Conservation (phyloP, 1,140 invertebrate species). For the Habropoda laboriosa region DNA sequence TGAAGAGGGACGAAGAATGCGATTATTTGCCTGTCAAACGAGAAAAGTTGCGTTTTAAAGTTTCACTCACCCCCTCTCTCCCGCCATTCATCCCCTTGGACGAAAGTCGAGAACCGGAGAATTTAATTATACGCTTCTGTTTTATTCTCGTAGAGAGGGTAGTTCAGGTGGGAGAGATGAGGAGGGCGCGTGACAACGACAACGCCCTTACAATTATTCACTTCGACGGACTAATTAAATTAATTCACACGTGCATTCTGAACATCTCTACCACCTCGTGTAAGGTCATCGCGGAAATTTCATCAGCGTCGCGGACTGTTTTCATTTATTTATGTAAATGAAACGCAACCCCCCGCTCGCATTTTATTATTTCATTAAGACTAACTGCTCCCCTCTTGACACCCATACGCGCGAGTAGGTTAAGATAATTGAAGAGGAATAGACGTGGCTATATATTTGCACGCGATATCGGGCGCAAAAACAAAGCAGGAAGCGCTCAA, state of each 20-base stretch:
- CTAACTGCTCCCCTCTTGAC: not conserved
- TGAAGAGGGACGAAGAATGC: constrained; percentile 2
- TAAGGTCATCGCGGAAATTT: not conserved
- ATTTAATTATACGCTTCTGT: constrained; percentile 38
- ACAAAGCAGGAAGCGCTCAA: no score
- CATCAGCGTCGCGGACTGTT: no score
- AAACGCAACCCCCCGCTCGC: not conserved
- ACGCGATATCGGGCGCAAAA: not conserved
- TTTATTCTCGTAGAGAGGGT: no score
- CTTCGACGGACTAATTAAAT: constrained; percentile 38
- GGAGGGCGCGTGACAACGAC: not conserved
- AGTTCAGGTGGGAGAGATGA: no score
- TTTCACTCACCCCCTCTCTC: no score
- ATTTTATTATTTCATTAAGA: not conserved
- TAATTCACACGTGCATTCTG: constrained; percentile 12
- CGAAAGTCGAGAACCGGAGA: not conserved
- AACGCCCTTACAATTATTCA: constrained; percentile 45
- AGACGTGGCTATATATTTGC: not conserved
- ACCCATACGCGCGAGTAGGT: no score
- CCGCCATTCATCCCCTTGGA: no score
- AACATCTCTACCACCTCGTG: not conserved
- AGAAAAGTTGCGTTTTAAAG: constrained; percentile 26
- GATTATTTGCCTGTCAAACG: constrained; percentile 31
- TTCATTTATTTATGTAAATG: not conserved
- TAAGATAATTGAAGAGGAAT: not conserved